Base-by-base conservation (phyloP, 2,797 vertebrate genomes). In the Paedocypris micromegethes region DNA sequence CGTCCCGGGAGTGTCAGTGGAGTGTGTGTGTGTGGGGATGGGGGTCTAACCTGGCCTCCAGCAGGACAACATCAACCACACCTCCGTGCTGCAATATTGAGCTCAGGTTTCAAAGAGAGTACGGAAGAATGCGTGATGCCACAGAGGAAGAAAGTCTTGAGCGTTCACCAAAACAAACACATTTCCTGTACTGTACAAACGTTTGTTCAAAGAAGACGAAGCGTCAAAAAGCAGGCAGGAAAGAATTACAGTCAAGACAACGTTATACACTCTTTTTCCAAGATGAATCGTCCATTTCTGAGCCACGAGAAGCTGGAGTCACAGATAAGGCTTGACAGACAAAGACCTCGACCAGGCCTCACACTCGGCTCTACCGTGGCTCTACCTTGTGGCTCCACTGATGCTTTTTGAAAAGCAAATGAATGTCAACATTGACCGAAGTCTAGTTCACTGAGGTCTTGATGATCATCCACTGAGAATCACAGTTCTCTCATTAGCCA, bases 51-150 rank as follows among this genome's bases (percentile, higher is more conserved):
- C 23, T 23, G 23, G 57, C 60, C 51, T 68, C 54, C 60, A 64
- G 72, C 56, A 46, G 58, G 57, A 49, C 53, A 52, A 58, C 53
- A 70, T 4, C 53, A 58, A 62, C 57, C 54, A 65, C 46, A 67
- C 44, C 59, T 68, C 51, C 46, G 49, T 42, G 58, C 53, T 7
- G 48, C 66, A 75, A 71, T 44, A 58, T 46, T 9, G 64, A 39
- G 56, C 55, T 64, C 53, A 3, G 77, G 52, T 82, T 82, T 77
- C 79, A 56, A 55, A 72, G 66, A 46, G 5, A 53, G 72, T 43
- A 42, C 40, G 57, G 47, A 51, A 38, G 50, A 45, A 64, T 42
- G 60, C 41, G 61, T 46, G 72, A 66, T 68, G 60, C 51, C 63
- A 59, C 43, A 60, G 9, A 60, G 49, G 39, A 57, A 7, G 54